Evolutionary conservation across 2,888 invertebrate species (phyloP), one percentile per base, ranked within the genome.

Genomic region (Julus scandinavius): DNA sequence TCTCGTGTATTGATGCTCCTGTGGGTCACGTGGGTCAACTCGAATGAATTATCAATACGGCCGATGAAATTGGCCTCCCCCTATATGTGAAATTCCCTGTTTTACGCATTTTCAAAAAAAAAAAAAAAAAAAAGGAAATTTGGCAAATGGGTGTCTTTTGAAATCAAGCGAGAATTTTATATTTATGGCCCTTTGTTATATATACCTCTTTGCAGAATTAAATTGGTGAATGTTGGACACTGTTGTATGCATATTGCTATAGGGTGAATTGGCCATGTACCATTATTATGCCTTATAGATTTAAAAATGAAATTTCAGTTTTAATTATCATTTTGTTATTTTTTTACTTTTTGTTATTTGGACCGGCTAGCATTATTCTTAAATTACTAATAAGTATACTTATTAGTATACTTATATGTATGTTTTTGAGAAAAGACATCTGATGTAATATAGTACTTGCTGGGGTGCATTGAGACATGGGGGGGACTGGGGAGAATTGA

Each of bases 21-120:
- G 11, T 20, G 80, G n/a, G 80, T 80, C 38, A 80, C 29, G 29
- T 80, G 54, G 80, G 80, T 80, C 80, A 80, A 80, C 38, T 29
- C 11, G 80, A 80, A 80, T 80, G 80, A 80, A 80, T 80, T 80
- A 80, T 80, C 38, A 80, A 63, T 20, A 20, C 63, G 20, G 41
- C 2, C 41, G 6, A 13, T 38, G 38, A 80, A 20, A 38, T 38
- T 80, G 38, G 38, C 80, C 38, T 80, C 80, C 29, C 58, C 80
- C 29, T 80, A 13, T 2, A 29, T 29, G 80, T 80, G 13, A 80
- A 80, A 80, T 29, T 80, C 80, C 80, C 80, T 80, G 80, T 80
- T 80, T 80, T 80, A 80, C 80, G 80, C 80, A 80, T 20, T 80
- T 80, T 80, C 80, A 80, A 80, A 80, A 80, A 80, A 80, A 80